Evolutionary conservation across 2,797 vertebrate genomes (phyloP), one percentile per base, ranked within the genome.

Genomic region (Myoxocephalus aenaeus): DNA sequence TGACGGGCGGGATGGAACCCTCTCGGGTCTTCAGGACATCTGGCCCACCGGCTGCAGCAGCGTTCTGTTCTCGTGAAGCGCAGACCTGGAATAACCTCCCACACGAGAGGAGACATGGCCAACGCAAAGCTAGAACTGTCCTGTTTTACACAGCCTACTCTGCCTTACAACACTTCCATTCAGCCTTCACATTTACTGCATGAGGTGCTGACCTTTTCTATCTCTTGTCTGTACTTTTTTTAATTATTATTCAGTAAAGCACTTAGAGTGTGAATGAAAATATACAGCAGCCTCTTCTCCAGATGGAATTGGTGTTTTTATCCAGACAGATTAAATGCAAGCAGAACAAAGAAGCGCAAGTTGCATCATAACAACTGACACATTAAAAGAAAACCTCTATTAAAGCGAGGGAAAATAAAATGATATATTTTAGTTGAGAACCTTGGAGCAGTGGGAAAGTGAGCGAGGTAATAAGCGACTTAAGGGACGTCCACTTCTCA

Each of bases 311-410:
- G 12, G 40, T 53, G 36, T 38, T 27, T 25, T 40, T 51, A 46
- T 22, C 20, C 2, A 22, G 34, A 51, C 32, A 20, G 42, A 44
- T 44, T 44, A 44, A 63, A 25, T 38, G 14, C 1, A 14, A 1
- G 50, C 42, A 44, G 42, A 44, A 44, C 68, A 58, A 58, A 57
- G 25, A 67, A 40, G 20, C 53, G 50, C 5, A 54, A 67, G 53
- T 66, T 13, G 7, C 7, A 53, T 25, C 18, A 48, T 61, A 15
- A 46, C 1, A 46, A 63, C n/a, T n/a, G n/a, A 51, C 13, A 59
- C 18, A 51, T 34, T 10, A 42, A 15, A 14, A 20, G 32, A 25
- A 73, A 36, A 65, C 22, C 20, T 6, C n/a, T 50, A 57, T 70
- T 50, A 61, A 51, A 20, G 48, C 3, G 34, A 14, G 10, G n/a